Evolutionary conservation across 2,797 vertebrate species (phyloP), one percentile per base, ranked within the genome.

Genomic region (Vespertilio murinus): DNA sequence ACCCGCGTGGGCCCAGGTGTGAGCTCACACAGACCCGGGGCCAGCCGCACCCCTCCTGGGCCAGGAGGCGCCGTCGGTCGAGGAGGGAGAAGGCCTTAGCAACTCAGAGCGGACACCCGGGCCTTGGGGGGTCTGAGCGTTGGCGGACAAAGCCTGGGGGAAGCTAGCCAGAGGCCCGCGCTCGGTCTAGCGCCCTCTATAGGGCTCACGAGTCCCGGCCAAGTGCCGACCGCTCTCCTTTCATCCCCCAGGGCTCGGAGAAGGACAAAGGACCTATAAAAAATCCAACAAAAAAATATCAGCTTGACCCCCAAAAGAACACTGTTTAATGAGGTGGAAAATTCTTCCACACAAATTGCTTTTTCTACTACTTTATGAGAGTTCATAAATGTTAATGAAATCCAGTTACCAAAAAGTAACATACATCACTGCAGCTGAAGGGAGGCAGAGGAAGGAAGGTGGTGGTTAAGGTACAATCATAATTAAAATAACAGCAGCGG

Each of bases 371-470:
- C 94, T 96, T 96, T 96, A 95, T 96, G 97, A 97, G 96, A 97
- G 96, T 97, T 97, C 97, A 97, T 97, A 97, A 97, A 97, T 97
- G 97, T 97, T 97, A 97, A 97, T 97, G 97, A 97, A 97, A 97
- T 97, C 96, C 97, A 97, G 97, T 97, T 97, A 97, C 97, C 96
- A 96, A 97, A 97, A 97, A 97, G 97, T 97, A 97, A 67, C 96
- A 96, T 96, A 96, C 96, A 97, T 97, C 97, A 97, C 56, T 93
- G 95, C 95, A 64, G 94, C 93, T 93, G 96, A 97, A 96, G 96
- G 95, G 61, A 97, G 89, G 94, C 91, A 54, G 92, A 93, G 75
- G 85, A 88, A 96, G 79, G 83, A 90, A 96, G 95, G 96, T 94
- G 94, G 88, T 64, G 84, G 88, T 92, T 92, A 91, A 92, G 78